Evolutionary conservation across 2,113 vertebrate genomes (phyloP).

Genomic region (Brevimyrus niger): DNA sequence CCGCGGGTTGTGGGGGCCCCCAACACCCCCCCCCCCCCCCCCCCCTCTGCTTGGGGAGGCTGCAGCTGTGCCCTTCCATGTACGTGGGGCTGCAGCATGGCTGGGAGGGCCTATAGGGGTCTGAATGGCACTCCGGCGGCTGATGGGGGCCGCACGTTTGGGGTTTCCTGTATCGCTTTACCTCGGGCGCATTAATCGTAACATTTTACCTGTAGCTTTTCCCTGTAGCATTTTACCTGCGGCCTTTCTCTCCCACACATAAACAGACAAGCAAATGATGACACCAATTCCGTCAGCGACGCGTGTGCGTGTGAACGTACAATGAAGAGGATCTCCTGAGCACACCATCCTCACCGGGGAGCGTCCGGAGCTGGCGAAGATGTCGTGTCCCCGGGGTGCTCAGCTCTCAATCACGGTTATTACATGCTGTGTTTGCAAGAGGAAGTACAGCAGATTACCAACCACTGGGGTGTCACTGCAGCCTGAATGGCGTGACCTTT

Average conservation of each 20-base stretch:
- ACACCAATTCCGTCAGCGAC: background rate
- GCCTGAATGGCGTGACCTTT: background rate
- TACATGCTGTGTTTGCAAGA: conserved; percentile 4
- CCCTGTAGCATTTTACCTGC: background rate
- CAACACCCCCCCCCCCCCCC: background rate
- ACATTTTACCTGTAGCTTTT: background rate
- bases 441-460: conserved; percentile 11
- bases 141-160: background rate
- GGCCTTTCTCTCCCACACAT: background rate
- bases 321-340: background rate
- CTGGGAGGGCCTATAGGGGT: background rate
- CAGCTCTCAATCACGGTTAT: background rate
- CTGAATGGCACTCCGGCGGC: background rate
- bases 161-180: background rate
- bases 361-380: background rate
- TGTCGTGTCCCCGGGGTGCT: background rate
- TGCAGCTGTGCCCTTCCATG: background rate
- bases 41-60: background rate
- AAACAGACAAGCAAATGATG: too few relatives aligned
- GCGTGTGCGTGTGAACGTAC: background rate
- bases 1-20: background rate
- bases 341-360: background rate
- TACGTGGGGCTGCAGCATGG: background rate
- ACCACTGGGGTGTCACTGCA: background rate
- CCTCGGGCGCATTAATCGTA: background rate